Evolutionary conservation across 2,797 vertebrate species (phyloP).

Genomic region (Sebastes kiyomatsui): DNA sequence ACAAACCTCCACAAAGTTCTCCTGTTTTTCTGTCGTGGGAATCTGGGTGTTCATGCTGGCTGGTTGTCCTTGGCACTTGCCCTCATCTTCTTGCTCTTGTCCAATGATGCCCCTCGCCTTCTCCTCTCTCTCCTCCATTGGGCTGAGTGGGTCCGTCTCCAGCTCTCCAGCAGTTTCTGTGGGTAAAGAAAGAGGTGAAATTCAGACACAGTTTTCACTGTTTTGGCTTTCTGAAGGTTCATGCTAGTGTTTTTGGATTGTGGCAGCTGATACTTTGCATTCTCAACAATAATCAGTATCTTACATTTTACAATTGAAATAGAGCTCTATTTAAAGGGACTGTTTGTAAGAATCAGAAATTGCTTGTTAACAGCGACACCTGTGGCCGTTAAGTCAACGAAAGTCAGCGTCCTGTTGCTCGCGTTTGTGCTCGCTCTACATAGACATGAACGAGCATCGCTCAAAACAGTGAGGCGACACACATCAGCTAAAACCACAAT

Average conservation of each 20-base stretch:
- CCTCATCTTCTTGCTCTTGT: slow-evolving; percentile 28
- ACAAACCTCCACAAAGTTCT: slow-evolving; percentile 2
- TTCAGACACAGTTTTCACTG: background rate
- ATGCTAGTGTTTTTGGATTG: background rate
- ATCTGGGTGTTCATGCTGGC: background rate
- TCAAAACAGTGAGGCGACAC: too few species aligned
- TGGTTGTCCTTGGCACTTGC: background rate
- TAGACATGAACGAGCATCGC: too few species aligned
- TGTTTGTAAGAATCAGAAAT: too few species aligned
- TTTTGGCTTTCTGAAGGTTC: background rate
- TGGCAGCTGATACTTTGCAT: background rate
- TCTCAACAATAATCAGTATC: background rate
- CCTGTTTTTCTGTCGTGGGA: background rate
- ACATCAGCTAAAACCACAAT: too few species aligned
- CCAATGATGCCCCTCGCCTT: slow-evolving; percentile 29
- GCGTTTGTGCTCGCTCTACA: too few species aligned
- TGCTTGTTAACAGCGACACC: too few species aligned
- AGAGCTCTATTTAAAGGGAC: background rate
- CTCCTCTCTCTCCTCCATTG: slow-evolving; percentile 62
- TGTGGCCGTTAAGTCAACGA: too few species aligned
- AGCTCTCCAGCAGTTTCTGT: slow-evolving; percentile 47
- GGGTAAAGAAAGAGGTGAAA: background rate
- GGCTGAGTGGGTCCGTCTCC: slow-evolving; percentile 17
- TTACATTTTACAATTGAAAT: background rate
- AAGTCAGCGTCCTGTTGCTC: too few species aligned